Evolutionary conservation across 1,140 invertebrate genomes (phyloP).

Genomic region (Dinoponera quadriceps): DNA sequence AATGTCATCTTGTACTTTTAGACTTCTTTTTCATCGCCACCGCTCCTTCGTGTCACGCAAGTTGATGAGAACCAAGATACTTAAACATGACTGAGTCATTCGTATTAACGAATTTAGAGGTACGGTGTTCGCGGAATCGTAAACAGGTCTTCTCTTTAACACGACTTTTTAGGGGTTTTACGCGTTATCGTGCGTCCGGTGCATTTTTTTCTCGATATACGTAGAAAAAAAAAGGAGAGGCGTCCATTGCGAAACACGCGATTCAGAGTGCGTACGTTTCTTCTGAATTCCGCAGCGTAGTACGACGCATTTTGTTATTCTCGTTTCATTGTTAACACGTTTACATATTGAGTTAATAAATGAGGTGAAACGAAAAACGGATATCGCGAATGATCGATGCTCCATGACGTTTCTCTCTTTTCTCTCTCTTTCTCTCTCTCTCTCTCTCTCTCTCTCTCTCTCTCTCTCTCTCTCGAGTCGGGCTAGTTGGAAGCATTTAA

Average conservation of each 20-base stretch:
- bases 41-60: background rate
- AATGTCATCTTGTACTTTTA: background rate
- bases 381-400: background rate
- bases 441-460: too few relatives aligned
- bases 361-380: conserved; percentile 16
- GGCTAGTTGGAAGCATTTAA: conserved; percentile 1
- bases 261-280: conserved; percentile 68
- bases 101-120: background rate
- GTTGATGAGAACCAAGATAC: background rate
- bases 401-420: background rate
- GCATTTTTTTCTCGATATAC: conserved; percentile 4
- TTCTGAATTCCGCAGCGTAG: conserved; percentile 50
- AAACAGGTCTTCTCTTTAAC: background rate
- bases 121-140: background rate
- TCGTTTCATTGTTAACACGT: conserved; percentile 20
- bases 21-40: background rate
- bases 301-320: conserved; percentile 46
- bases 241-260: conserved; percentile 3
- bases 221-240: background rate
- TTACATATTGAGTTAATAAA: conserved; percentile 1
- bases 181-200: background rate
- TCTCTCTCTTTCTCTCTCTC: too few relatives aligned
- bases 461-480: too few relatives aligned
- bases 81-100: conserved; percentile 9
- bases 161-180: background rate